Percentiles rank a stretch among this genome's conserved stretches.
These are phyloP conservation scores for Phaonia tiefii DNA, from an alignment of 2,888 invertebrate species.

Conservation along the genomic window DNA sequence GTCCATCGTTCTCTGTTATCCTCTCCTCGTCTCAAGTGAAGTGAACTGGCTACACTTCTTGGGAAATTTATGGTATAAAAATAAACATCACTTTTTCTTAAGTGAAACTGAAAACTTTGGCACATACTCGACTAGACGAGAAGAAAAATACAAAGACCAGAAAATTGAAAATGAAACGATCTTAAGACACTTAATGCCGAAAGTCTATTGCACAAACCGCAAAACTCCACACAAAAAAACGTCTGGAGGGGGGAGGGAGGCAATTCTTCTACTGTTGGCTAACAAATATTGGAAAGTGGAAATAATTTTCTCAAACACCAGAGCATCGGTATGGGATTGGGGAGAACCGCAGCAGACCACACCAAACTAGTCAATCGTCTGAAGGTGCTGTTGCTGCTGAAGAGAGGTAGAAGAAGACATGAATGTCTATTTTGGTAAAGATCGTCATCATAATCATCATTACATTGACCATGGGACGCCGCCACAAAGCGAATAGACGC, in stretches of 20 bases:
- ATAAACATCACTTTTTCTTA: conserved; percentile 65
- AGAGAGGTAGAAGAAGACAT: conserved; percentile 12
- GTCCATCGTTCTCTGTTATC: neutral
- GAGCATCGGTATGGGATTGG: too few relatives aligned
- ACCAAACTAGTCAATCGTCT: conserved; percentile 37
- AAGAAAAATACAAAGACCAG: neutral
- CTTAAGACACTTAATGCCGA: conserved; percentile 46
- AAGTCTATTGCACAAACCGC: conserved; percentile 49
- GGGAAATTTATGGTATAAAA: conserved; percentile 52
- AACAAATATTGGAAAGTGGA: conserved; percentile 67
- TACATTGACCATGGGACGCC: conserved; percentile 36
- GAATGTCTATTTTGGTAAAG: conserved; percentile 35
- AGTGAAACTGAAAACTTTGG: conserved; percentile 55
- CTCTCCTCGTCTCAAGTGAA: conserved; percentile 10
- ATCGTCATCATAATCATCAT: conserved; percentile 40
- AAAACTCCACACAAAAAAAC: neutral
- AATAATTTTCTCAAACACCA: conserved; percentile 61
- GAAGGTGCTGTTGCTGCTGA: neutral
- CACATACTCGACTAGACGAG: neutral
- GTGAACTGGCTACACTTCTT: neutral
- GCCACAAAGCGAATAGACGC: conserved; percentile 26
- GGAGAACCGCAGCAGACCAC: conserved; percentile 51
- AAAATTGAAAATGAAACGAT: conserved; percentile 21
- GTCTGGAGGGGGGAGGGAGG: conserved; percentile 19
- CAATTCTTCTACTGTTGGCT: conserved; percentile 48